Evolutionary conservation across 2,888 invertebrate species (phyloP), one percentile per base, ranked within the genome.

Genomic region (Anagyrus pseudococci): DNA sequence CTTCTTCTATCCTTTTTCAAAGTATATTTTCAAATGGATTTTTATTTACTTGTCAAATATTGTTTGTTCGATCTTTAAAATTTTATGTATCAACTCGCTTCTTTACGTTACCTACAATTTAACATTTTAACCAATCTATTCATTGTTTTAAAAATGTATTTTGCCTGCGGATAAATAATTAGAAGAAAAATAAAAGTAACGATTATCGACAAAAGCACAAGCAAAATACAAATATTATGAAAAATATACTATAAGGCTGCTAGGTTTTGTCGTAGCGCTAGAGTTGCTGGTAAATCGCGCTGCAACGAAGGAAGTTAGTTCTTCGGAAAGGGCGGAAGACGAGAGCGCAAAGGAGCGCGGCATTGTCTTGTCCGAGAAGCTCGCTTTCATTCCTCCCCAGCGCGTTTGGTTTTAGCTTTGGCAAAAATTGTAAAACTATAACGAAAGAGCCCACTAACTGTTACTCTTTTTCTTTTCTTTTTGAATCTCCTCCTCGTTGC

Each of bases 381-480:
- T 60, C 58, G 48, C 54, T n/a, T 4, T 50, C 47, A 54, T 33
- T 49, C 17, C 33, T n/a, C 33, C 33, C 20, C 57, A 54, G 58
- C 58, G 49, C 61, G 49, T 58, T 64, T 60, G 50, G 23, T 57
- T 15, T 19, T 53, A 53, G 25, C 40, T 46, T 37, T 41, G 44
- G 10, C 44, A 29, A 48, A 22, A 37, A 56, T 17, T n/a, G 17
- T 47, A 29, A 17, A 29, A 19, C 17, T 25, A 10, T 29, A n/a
- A 47, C 41, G 41, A 44, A 68, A 59, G 56, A 54, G 58, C 56
- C 61, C 72, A 74, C 76, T 79, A 77, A 79, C 70, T 77, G 72
- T 76, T 77, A 75, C 73, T 52, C 46, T 56, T 8, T 59, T 37
- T 56, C 73, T 73, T 75, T 76, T 78, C 79, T 73, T 75, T 74